Evolutionary conservation across 1,140 invertebrate genomes (phyloP), one percentile per base, ranked within the genome.

Genomic region (Leptinotarsa undecemlineata): DNA sequence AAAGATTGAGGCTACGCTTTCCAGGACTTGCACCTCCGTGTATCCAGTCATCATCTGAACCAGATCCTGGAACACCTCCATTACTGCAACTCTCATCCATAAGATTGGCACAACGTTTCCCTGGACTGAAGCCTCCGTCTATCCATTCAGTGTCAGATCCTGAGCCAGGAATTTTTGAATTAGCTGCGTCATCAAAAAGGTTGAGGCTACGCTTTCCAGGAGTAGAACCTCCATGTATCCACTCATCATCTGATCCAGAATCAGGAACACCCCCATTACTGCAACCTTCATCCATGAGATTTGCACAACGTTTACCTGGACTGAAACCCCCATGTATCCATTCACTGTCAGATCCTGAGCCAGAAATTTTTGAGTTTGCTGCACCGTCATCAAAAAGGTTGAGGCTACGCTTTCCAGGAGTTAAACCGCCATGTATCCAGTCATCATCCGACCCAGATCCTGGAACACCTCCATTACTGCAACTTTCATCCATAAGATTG

Each of bases 391-490:
- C 76, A 33, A 74, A 74, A 14, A 77, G 66, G 26, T 75, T 77
- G 48, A 68, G 71, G 69, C 74, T 63, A 70, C 78, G 62, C 71
- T 78, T 79, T 60, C 76, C 76, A n/a, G 78, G 76, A 63, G 26
- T 75, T 15, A 61, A 72, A 13, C 71, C 74, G 5, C 73, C 76
- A 21, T 68, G 48, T 19, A 79, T 68, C 75, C 78, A 77, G 14
- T 75, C 77, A 5, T 47, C 69, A 69, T 78, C 77, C 8, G 72
- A 19, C 1, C 62, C 75, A 26, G 77, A 68, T 33, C 73, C 75
- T 14, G 75, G 72, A 64, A 77, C 48, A 21, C 75, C 75, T 51
- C 63, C 77, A 17, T 73, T 73, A 20, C n/a, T 63, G 42, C 72
- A 73, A 26, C 66, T 64, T 70, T 74, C 62, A 26, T 64, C 23